Evolutionary conservation across 2,797 vertebrate genomes (phyloP), one percentile per base, ranked within the genome.

Genomic region (Cuniculus paca): DNA sequence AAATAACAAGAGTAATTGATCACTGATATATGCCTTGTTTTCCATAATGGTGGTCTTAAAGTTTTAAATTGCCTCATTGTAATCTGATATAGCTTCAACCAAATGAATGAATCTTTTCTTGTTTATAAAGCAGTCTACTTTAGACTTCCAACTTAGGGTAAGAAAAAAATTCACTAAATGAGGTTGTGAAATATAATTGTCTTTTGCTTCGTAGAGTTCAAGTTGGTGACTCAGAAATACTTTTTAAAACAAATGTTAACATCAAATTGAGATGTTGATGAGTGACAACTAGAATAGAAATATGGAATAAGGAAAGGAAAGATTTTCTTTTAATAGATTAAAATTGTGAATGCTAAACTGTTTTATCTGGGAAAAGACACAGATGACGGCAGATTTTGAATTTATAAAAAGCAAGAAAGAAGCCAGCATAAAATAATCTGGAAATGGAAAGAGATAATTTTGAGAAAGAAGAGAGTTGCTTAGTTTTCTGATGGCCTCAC

Each of bases 141-240:
- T 75, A 34, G 34, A 54, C 80, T 52, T 65, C 26, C 90, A 96
- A 83, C 16, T 60, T 89, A 50, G 84, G 1, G 56, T 60, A 11
- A 94, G n/a, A 91, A 95, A 34, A 45, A 45, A 6, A 34, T 52
- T 93, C 5, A 94, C 8, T 17, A 39, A 52, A 14, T 42, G 45
- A 87, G 11, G 14, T 50, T 72, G 31, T 72, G 12, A 54, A 89
- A 68, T 85, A 45, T 34, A 83, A 56, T 20, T 87, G 54, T 17
- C 22, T 90, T 39, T 79, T 20, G 3, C 7, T 60, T 91, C n/a
- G 78, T 85, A 56, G 86, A 0, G 26, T 86, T 92, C 42, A 96
- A 88, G 24, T 65, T 93, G 28, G 24, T 45, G 48, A 85, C 4
- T 93, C 17, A 79, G 6, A 90, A 91, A 89, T 87, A 81, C 45